phyloP scores from a whole-genome alignment of 2,113 vertebrate genomes.

The Echinops telfairi region DNA sequence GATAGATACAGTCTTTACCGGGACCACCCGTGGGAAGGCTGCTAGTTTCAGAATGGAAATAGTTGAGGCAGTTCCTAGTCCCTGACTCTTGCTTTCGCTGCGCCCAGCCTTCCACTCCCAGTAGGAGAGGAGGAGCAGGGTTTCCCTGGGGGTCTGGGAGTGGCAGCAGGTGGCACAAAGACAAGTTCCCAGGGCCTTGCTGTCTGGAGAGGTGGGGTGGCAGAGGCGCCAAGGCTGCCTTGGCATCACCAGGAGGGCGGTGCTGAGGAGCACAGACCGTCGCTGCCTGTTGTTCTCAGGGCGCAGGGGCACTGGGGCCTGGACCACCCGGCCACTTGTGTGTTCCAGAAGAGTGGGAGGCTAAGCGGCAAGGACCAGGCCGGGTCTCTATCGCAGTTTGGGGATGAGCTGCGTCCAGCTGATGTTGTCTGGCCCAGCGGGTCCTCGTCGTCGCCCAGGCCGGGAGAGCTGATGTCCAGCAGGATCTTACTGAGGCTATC shows the following conservation, averaged over 20 bases:
- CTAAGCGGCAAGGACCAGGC: not conserved
- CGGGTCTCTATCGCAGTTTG: conserved; percentile 88
- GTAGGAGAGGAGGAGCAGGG: not conserved
- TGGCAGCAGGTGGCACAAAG: not conserved
- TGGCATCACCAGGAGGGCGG: not conserved
- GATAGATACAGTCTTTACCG: conserved; percentile 83
- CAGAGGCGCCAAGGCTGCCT: not conserved
- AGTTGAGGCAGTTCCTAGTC: not conserved
- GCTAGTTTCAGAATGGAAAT: not conserved
- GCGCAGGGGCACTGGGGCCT: not conserved
- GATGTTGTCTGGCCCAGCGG: conserved; percentile 88
- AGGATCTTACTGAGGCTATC: conserved; percentile 98
- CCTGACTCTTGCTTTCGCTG: not conserved
- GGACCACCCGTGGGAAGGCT: not conserved
- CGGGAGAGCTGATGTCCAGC: conserved; percentile 95
- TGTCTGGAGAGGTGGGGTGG: too few species aligned
- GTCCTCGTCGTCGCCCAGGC: conserved; percentile 90
- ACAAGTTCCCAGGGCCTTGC: not conserved
- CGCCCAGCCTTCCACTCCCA: not conserved
- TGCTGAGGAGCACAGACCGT: not conserved
- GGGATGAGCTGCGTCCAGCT: conserved; percentile 94
- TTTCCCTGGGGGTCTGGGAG: not conserved
- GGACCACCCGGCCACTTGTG: not conserved
- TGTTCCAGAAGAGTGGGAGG: not conserved
- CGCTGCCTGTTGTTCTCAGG: not conserved